These are phyloP conservation scores for Lasioglossum malachurum DNA, from an alignment of 2,888 invertebrate species.

Conservation along the genomic window DNA sequence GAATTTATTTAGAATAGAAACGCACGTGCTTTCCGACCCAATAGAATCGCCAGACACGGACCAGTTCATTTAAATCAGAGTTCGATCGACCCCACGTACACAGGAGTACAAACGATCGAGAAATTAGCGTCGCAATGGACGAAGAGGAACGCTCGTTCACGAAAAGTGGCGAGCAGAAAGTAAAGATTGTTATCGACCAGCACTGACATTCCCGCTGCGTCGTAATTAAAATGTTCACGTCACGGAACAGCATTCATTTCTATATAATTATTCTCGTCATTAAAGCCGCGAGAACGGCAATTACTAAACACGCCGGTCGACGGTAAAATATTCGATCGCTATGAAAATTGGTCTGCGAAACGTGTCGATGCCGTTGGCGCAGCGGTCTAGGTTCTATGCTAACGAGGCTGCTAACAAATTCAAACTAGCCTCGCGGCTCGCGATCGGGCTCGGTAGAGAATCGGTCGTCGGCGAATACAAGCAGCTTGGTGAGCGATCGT, in stretches of 20 bases:
- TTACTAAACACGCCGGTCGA: background rate
- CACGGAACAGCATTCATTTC: background rate
- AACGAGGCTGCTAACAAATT: constrained; percentile 1
- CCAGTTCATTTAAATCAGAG: background rate
- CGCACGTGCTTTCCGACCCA: background rate
- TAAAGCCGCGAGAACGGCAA: background rate
- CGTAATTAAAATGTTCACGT: constrained; percentile 8
- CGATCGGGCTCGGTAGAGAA: background rate
- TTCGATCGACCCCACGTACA: background rate
- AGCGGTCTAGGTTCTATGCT: background rate
- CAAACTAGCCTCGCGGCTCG: background rate
- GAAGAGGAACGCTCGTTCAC: background rate
- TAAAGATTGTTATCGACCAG: constrained; percentile 9
- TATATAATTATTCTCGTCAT: constrained; percentile 1
- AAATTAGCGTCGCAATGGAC: background rate
- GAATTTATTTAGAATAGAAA: too few relatives aligned
- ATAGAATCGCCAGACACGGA: background rate
- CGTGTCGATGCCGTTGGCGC: background rate
- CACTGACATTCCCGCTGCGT: constrained; percentile 4
- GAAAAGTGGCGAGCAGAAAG: constrained; percentile 1
- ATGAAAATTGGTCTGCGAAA: background rate
- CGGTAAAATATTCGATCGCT: background rate
- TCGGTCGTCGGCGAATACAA: background rate
- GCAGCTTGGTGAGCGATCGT: background rate
- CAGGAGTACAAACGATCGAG: background rate